A percentile compares a stretch with the other conserved stretches of the same genome.
Conservation (phyloP, 1,140 invertebrate species). For the Rhyzopertha dominica region DNA sequence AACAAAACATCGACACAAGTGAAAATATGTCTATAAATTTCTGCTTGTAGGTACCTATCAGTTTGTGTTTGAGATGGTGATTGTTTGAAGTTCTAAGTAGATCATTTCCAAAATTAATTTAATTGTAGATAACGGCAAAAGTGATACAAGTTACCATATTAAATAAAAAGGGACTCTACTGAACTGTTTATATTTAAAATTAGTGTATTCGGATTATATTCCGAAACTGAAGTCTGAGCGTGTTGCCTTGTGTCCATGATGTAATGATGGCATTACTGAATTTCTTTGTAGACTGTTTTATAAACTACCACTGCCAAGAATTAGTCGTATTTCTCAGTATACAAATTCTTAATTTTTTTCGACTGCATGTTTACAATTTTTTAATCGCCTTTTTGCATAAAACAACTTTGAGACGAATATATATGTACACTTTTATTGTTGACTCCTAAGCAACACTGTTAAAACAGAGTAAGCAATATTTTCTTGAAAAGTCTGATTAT, state of each 20-base stretch:
- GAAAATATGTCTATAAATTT: constrained; percentile 7
- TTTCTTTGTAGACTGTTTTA: constrained; percentile 2
- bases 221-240: constrained; percentile 32
- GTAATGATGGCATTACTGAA: constrained; percentile 3
- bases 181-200: constrained; percentile 5
- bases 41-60: not conserved
- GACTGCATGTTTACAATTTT: no score
- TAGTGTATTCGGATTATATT: constrained; percentile 14
- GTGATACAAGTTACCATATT: constrained; percentile 6
- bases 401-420: no score
- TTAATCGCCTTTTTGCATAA: no score
- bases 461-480: no score
- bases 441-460: no score
- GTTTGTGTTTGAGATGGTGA: not conserved
- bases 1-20: not conserved
- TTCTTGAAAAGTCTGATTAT: no score
- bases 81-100: not conserved
- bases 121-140: not conserved
- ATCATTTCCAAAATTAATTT: not conserved
- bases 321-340: no score
- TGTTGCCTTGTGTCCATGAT: constrained; percentile 22
- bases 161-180: not conserved
- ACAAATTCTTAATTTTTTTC: no score
- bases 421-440: no score
- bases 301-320: constrained; percentile 7